phyloP scores from a whole-genome alignment of 2,113 vertebrate genomes.

The Apodemus sylvaticus region DNA sequence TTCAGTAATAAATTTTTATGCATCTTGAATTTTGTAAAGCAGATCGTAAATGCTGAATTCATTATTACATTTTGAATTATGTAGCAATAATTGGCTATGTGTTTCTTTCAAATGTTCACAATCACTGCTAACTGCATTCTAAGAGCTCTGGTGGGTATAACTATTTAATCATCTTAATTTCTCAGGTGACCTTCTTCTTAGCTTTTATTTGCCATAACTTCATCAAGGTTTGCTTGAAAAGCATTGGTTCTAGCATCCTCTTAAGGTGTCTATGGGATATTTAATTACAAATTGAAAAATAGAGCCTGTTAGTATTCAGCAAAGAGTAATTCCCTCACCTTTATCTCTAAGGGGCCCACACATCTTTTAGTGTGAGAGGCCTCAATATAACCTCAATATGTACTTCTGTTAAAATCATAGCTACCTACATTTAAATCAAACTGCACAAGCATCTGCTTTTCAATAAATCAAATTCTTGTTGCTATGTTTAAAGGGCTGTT shows the following conservation, averaged over 20 bases:
- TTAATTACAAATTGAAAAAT: constrained; percentile 72
- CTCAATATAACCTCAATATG: constrained; percentile 50
- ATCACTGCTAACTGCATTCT: constrained; percentile 52
- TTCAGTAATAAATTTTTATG: constrained; percentile 23
- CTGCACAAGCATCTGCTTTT: constrained; percentile 30
- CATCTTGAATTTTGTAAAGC: constrained; percentile 43
- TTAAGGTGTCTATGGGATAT: constrained; percentile 63
- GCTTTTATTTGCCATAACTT: constrained; percentile 72
- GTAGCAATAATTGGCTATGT: neutral
- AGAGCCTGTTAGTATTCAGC: constrained; percentile 55
- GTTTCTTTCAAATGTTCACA: constrained; percentile 68
- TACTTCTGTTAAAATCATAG: constrained; percentile 55
- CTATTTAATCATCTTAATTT: constrained; percentile 53
- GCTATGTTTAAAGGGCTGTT: constrained; percentile 60
- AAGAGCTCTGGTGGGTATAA: constrained; percentile 1
- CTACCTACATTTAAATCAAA: constrained; percentile 66
- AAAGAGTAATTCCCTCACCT: constrained; percentile 56
- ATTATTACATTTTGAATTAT: constrained; percentile 47
- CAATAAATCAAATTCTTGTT: constrained; percentile 64
- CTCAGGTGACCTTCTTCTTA: constrained; percentile 40
- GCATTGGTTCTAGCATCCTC: constrained; percentile 52
- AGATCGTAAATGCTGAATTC: constrained; percentile 33
- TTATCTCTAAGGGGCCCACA: constrained; percentile 65
- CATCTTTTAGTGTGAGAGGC: constrained; percentile 63
- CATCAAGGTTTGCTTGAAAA: constrained; percentile 27